Evolutionary conservation across 2,797 vertebrate species (phyloP), one percentile per base, ranked within the genome.

Genomic region (Gambusia yucatana): DNA sequence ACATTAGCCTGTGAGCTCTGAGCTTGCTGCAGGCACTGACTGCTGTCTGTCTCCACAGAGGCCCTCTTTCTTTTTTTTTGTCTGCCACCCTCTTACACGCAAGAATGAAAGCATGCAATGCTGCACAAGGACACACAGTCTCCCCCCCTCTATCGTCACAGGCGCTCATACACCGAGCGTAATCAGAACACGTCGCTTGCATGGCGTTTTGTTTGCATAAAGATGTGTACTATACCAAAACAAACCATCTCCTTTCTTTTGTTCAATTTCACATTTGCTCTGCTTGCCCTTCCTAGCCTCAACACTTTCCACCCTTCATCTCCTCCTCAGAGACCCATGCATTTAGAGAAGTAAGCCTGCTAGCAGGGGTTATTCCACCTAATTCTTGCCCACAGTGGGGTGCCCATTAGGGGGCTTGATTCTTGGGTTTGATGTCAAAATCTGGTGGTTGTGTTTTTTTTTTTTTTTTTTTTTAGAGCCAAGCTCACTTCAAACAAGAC

Each of bases 321-420:
- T 79, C 72, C 74, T 92, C 91, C 89, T 89, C 84, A 4, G 87
- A 93, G 93, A 89, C 92, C 85, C 72, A 59, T 85, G 89, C 91
- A 83, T 93, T 93, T 94, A 95, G 93, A 93, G 90, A 83, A 89
- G 90, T 95, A 94, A 95, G 94, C 94, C 93, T 93, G 92, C 94
- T 90, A 50, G 90, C 88, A 76, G 94, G 94, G 93, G 94, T 95
- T 92, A 92, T 89, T 92, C 92, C 90, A 78, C 76, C 92, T 95
- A 95, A 95, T 94, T 95, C 94, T 91, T 90, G 82, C 90, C 90
- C 93, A 79, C 94, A 94, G 94, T 90, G 80, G 95, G 93, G 95
- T 92, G 90, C 93, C 94, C 94, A 94, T 95, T 95, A 95, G 88
- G 91, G 92, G 93, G 91, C 83, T 93, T 94, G 93, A 95, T 94